phyloP scores from a whole-genome alignment of 2,113 vertebrate genomes.

The Seriola aureovittata region DNA sequence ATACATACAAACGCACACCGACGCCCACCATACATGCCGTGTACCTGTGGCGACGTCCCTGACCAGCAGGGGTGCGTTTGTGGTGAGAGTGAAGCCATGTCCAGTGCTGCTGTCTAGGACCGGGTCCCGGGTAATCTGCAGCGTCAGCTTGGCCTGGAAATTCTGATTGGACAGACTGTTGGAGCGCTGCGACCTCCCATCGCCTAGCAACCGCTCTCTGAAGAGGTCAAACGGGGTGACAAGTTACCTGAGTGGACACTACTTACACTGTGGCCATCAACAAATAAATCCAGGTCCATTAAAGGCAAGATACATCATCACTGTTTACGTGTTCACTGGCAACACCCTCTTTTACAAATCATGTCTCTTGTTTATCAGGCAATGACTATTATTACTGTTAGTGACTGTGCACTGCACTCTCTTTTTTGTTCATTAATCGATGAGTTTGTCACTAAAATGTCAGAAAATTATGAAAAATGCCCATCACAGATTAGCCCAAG shows the following conservation, averaged over 20 bases:
- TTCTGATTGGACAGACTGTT: conserved; percentile 82
- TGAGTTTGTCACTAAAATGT: too few species aligned
- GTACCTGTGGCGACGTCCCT: conserved; percentile 92
- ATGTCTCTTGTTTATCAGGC: neutral
- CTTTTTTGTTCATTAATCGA: too few species aligned
- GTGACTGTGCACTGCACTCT: too few species aligned
- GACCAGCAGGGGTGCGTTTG: conserved; percentile 89
- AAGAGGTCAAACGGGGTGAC: conserved; percentile 44
- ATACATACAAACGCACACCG: conserved; percentile 21
- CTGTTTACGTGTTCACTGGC: neutral
- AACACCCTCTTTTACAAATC: neutral
- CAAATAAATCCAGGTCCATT: conserved; percentile 5
- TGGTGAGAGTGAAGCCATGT: conserved; percentile 93
- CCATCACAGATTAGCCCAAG: neutral
- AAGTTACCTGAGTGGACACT: conserved; percentile 34
- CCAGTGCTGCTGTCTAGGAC: conserved; percentile 87
- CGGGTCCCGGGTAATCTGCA: conserved; percentile 90
- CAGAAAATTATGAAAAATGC: too few species aligned
- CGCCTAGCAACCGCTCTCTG: conserved; percentile 88
- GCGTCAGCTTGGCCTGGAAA: conserved; percentile 86
- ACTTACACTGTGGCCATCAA: neutral
- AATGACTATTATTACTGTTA: too few species aligned
- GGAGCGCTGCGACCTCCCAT: conserved; percentile 79
- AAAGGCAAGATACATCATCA: neutral
- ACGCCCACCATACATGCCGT: neutral